Evolutionary conservation across 2,888 invertebrate genomes (phyloP), one percentile per base, ranked within the genome.

Genomic region (Tineola bisselliella): DNA sequence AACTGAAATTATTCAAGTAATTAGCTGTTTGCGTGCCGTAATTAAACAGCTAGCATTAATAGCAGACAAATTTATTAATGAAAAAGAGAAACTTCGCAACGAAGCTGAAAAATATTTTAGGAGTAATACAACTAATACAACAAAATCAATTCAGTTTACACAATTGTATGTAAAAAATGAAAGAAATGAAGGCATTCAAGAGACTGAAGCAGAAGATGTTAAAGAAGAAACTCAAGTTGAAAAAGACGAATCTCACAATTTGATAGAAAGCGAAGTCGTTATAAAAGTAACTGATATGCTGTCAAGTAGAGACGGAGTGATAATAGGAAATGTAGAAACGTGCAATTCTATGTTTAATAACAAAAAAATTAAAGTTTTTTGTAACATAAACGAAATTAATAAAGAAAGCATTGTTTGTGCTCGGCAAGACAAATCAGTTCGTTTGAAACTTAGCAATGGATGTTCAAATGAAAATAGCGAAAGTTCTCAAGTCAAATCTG

Each of bases 241-340:
- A 2, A 13, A 48, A 48, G 8, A 15, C 8, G 48, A 2, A 54
- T 84, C 86, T 17, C 84, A 80, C 64, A 72, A 74, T 15, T 67
- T 81, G 12, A 82, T 86, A 52, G 81, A 82, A 0, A 86, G 86
- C 62, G 84, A 86, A 70, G 74, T 78, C 0, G 65, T 86, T 61
- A 65, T 86, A 0, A 76, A 69, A 71, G 78, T 84, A 6, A 84
- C 84, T 30, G 81, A 86, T 61, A 81, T 84, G 81, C 79, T 82
- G 8, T 76, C 78, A 38, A 38, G 38, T 38, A 38, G 10, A 10
- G 38, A 38, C 2, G 38, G 10, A 12, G 11, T 38, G 2, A 2
- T 38, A 6, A 38, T 12, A n/a, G 38, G 38, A 4, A 38, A 38
- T n/a, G 38, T 25, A 25, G 25, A 25, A 25, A 2, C 25, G 2